Conservation (phyloP, 1,140 invertebrate species). For the Adelges cooleyi region DNA sequence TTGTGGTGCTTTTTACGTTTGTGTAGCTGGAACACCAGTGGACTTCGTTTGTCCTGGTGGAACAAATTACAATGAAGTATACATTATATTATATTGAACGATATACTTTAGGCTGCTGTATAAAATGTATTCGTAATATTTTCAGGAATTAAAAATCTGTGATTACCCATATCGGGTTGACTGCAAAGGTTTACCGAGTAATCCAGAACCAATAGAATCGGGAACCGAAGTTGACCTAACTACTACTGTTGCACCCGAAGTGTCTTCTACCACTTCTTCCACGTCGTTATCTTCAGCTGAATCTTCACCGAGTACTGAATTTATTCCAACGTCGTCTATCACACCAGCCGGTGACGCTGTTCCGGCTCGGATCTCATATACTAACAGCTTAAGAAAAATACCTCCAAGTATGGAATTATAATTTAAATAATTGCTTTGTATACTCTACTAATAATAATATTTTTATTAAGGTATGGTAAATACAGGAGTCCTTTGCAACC, state of each 20-base stretch:
- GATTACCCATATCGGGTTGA: slow-evolving; percentile 47
- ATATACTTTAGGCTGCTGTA: neutral
- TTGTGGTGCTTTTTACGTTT: slow-evolving; percentile 55
- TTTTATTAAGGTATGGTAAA: slow-evolving; percentile 30
- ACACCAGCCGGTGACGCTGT: neutral
- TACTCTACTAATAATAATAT: neutral
- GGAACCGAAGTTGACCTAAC: slow-evolving; percentile 8
- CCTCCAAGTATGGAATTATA: slow-evolving; percentile 7
- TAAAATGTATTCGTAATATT: no score
- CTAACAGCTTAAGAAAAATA: slow-evolving; percentile 23
- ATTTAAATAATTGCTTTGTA: neutral
- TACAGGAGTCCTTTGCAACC: slow-evolving; percentile 30
- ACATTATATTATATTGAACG: slow-evolving; percentile 28
- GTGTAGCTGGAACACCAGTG: slow-evolving; percentile 45
- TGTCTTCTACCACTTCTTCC: slow-evolving; percentile 1
- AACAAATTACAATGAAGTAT: slow-evolving; percentile 52
- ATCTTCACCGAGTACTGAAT: slow-evolving; percentile 7
- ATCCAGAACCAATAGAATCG: slow-evolving; percentile 32
- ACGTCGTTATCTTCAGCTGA: slow-evolving; percentile 20
- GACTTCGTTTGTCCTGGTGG: slow-evolving; percentile 50
- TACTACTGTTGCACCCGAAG: neutral
- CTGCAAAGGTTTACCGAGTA: slow-evolving; percentile 41
- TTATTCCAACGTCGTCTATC: neutral
- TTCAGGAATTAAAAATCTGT: slow-evolving; percentile 47
- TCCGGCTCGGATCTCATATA: slow-evolving; percentile 13